phyloP scores from a whole-genome alignment of 2,797 vertebrate genomes.

The Tapirus indicus region DNA sequence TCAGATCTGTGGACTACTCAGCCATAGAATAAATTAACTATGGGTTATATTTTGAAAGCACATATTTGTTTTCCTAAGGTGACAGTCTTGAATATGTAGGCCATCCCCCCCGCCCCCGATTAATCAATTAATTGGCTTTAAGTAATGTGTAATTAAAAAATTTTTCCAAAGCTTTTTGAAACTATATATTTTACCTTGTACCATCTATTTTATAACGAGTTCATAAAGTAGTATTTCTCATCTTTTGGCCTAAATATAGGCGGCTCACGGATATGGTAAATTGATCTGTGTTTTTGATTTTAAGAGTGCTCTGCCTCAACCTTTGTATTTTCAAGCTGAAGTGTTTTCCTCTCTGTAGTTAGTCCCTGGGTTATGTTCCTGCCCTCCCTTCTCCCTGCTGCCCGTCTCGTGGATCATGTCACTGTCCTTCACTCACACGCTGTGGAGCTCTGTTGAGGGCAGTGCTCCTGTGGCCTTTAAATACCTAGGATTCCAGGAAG shows the following conservation, averaged over 20 bases:
- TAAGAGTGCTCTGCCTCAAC: background rate
- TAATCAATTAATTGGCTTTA: background rate
- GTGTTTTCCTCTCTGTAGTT: background rate
- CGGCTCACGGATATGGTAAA: background rate
- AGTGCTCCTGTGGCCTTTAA: rapidly evolving
- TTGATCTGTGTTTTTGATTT: background rate
- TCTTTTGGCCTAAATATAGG: background rate
- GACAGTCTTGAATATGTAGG: background rate
- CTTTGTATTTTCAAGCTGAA: background rate
- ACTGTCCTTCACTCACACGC: background rate
- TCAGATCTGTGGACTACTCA: background rate
- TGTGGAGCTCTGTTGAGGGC: background rate
- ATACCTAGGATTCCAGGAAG: background rate
- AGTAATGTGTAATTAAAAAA: background rate
- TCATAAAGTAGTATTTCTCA: background rate
- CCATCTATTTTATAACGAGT: background rate
- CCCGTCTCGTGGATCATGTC: background rate
- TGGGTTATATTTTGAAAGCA: background rate
- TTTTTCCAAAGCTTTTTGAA: background rate
- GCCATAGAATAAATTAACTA: background rate
- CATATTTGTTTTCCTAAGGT: background rate
- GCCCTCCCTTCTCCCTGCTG: background rate
- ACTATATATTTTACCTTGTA: background rate
- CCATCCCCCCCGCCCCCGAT: background rate
- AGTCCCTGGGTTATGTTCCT: background rate